Conservation (phyloP, 2,797 vertebrate species). For the Sebastes cheni region DNA sequence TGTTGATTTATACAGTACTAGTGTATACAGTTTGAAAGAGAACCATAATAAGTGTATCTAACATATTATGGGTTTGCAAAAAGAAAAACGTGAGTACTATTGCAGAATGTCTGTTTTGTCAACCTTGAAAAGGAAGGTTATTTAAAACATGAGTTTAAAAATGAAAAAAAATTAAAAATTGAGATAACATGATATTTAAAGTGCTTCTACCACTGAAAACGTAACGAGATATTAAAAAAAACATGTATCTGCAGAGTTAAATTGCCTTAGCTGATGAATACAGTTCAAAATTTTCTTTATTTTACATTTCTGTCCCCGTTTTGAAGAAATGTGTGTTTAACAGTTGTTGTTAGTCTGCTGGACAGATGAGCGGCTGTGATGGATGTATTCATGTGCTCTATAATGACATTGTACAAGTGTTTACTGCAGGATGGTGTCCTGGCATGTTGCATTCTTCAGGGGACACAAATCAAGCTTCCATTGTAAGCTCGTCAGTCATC, state of each 20-base stretch:
- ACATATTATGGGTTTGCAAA: background rate
- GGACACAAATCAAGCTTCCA: conserved; percentile 70
- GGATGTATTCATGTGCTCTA: conserved; percentile 42
- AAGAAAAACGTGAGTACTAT: background rate
- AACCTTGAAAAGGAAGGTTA: background rate
- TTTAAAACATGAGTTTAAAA: background rate
- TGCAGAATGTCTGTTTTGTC: background rate
- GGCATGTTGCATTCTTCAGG: conserved; percentile 62
- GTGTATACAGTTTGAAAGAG: background rate
- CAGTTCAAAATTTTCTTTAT: background rate
- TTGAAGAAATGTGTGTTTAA: conserved; percentile 2
- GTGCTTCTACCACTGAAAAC: background rate
- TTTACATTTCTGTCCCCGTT: background rate
- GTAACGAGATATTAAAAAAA: background rate
- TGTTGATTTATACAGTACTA: background rate
- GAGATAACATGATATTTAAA: background rate
- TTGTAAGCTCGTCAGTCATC: conserved; percentile 70
- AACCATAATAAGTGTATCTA: background rate
- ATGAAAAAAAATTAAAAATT: background rate
- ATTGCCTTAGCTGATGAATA: background rate
- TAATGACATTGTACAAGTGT: conserved; percentile 61
- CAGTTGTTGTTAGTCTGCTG: conserved; percentile 28
- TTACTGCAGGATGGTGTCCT: conserved; percentile 61
- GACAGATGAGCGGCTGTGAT: conserved; percentile 44
- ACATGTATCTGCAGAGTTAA: background rate